Conservation (phyloP, 2,888 invertebrate genomes). For the Cataglyphis livida region DNA sequence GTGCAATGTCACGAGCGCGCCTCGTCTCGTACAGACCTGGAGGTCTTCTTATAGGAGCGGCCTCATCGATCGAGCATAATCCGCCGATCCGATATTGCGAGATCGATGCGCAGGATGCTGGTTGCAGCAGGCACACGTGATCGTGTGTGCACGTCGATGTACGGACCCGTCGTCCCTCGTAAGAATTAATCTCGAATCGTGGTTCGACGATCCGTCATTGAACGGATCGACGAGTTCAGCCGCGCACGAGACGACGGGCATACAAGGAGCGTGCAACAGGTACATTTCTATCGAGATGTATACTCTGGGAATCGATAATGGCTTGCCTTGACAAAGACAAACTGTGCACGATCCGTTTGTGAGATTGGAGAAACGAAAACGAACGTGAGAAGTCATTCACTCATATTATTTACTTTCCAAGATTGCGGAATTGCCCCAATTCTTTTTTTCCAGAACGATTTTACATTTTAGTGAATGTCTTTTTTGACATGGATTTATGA, state of each 20-base stretch:
- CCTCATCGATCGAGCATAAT: conserved; percentile 66
- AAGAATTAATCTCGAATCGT: conserved; percentile 65
- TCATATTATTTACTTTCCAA: not conserved
- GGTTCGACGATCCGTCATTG: conserved; percentile 51
- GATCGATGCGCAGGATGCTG: conserved; percentile 58
- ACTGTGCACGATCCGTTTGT: not conserved
- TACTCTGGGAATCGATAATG: conserved; percentile 30
- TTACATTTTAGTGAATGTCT: not conserved
- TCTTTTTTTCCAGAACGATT: not conserved
- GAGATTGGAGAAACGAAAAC: not conserved
- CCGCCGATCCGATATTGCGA: conserved; percentile 66
- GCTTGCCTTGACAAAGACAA: conserved; percentile 1
- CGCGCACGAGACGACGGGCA: not conserved
- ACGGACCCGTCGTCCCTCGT: conserved; percentile 49
- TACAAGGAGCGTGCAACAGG: conserved; percentile 18
- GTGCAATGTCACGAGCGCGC: conserved; percentile 75
- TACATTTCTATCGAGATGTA: not conserved
- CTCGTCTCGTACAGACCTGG: conserved; percentile 66
- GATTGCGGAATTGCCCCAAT: not conserved
- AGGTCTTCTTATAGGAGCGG: conserved; percentile 64
- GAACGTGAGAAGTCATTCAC: conserved; percentile 6
- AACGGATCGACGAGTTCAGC: conserved; percentile 30
- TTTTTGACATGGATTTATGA: not conserved
- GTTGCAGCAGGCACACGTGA: conserved; percentile 56
- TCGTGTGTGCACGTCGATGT: conserved; percentile 52